Evolutionary conservation across 1,140 invertebrate genomes (phyloP), one percentile per base, ranked within the genome.

Genomic region (Drosophila elegans): DNA sequence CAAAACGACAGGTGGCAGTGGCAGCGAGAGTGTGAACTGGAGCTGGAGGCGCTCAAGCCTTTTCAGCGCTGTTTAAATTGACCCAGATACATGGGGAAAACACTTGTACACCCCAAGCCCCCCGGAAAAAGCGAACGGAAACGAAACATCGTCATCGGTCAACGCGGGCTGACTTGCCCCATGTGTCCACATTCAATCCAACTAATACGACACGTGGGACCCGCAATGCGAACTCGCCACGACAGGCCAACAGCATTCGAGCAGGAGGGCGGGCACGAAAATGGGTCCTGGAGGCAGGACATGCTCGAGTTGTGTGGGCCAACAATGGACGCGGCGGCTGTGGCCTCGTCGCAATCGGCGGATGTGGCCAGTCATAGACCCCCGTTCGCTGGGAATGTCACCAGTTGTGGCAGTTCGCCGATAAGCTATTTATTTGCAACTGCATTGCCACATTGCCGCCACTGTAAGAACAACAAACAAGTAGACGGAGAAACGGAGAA

Each of bases 141-240:
- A 42, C 46, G 42, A 46, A 61, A 77, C 46, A 60, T 53, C 36
- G 52, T 39, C 68, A 54, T 49, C 56, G 53, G 56, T 71, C 66
- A 76, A 52, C 62, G 53, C 46, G 61, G 46, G 38, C 16, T 51
- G 59, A 34, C 45, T 75, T 64, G 54, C 38, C 48, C 73, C 54
- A 38, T 55, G 68, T 41, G 54, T 68, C 39, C 45, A 34, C 73
- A 68, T 68, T 77, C 63, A 68, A 86, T 88, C 74, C 74, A 77
- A 82, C 83, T 82, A 82, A 82, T 88, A 83, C 72, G 72, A 80
- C 83, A 80, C 83, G 61, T 80, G 83, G 76, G 76, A 85, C 82
- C 13, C 29, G 62, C 72, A 67, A 34, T 53, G 48, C 55, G 73
- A 68, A 63, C 79, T 51, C 55, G 61, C 38, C 27, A 53, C 67